These are phyloP conservation scores for Tokudaia muenninki DNA, from an alignment of 2,797 vertebrate genomes.

Conservation along the genomic window DNA sequence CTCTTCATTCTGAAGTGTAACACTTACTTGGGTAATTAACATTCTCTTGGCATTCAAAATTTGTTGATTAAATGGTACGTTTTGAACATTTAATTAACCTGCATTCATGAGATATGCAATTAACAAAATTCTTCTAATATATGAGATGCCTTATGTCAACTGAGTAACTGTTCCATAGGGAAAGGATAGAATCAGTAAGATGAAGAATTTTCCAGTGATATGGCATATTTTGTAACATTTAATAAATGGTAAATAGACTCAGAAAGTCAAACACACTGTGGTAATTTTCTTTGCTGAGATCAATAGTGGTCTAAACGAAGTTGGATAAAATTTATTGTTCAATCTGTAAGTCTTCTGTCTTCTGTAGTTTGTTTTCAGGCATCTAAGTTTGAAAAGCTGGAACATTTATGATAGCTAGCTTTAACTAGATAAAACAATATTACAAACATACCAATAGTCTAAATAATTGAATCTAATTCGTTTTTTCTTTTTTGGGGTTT, in stretches of 20 bases:
- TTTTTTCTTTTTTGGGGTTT: neutral
- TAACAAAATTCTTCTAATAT: slow-evolving; percentile 14
- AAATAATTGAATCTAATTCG: slow-evolving; percentile 70
- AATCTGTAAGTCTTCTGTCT: neutral
- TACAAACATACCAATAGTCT: slow-evolving; percentile 15
- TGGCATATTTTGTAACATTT: neutral
- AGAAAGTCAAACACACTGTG: neutral
- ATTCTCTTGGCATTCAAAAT: neutral
- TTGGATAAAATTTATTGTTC: neutral
- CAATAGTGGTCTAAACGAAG: slow-evolving; percentile 31
- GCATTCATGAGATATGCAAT: slow-evolving; percentile 6
- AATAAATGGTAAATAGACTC: neutral
- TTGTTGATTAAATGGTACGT: slow-evolving; percentile 14
- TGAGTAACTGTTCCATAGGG: neutral
- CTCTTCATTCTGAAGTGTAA: slow-evolving; percentile 5
- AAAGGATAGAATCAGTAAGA: slow-evolving; percentile 10
- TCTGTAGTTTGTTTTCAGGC: slow-evolving; percentile 1
- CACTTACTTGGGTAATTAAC: neutral
- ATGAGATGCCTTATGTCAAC: neutral
- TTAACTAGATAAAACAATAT: slow-evolving; percentile 50
- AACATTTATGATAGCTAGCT: slow-evolving; percentile 41
- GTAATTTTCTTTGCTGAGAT: slow-evolving; percentile 21
- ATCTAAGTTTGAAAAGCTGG: slow-evolving; percentile 35
- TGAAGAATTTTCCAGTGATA: slow-evolving; percentile 12
- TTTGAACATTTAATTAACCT: neutral